Evolutionary conservation across 2,113 vertebrate species (phyloP).

Genomic region (Grus americana): DNA sequence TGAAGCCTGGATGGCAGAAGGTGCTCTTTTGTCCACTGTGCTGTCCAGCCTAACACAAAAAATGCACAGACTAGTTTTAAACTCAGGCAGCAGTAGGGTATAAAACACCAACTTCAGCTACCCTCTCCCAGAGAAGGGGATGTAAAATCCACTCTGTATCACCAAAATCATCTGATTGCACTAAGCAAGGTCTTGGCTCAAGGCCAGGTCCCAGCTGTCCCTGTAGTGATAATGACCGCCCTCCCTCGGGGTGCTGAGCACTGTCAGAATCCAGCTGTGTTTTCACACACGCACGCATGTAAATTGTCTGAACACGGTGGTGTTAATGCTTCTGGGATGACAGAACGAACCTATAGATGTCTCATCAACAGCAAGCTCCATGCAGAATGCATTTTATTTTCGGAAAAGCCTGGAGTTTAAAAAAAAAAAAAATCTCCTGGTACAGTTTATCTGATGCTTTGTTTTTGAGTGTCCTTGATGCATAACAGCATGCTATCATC

Average conservation of each 20-base stretch:
- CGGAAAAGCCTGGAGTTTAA: neutral
- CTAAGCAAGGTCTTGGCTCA: constrained; percentile 14
- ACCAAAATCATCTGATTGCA: neutral
- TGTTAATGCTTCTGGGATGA: neutral
- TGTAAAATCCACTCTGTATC: neutral
- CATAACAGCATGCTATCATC: constrained; percentile 47
- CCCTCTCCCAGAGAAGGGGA: neutral
- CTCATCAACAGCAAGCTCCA: neutral
- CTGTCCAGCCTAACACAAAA: neutral
- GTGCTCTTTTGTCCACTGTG: neutral
- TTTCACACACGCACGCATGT: neutral
- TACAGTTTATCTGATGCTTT: constrained; percentile 42
- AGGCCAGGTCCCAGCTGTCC: constrained; percentile 41
- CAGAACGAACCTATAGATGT: neutral
- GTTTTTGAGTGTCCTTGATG: constrained; percentile 55
- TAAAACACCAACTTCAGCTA: neutral
- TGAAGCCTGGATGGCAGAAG: neutral
- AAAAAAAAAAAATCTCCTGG: neutral
- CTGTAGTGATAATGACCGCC: neutral
- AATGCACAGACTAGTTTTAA: neutral
- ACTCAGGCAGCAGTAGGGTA: neutral
- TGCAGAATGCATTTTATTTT: neutral
- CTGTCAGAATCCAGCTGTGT: neutral
- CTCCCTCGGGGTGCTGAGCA: neutral
- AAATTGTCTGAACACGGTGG: neutral